Base-by-base conservation (phyloP, 2,797 vertebrate species). In the Meda fulgida region DNA sequence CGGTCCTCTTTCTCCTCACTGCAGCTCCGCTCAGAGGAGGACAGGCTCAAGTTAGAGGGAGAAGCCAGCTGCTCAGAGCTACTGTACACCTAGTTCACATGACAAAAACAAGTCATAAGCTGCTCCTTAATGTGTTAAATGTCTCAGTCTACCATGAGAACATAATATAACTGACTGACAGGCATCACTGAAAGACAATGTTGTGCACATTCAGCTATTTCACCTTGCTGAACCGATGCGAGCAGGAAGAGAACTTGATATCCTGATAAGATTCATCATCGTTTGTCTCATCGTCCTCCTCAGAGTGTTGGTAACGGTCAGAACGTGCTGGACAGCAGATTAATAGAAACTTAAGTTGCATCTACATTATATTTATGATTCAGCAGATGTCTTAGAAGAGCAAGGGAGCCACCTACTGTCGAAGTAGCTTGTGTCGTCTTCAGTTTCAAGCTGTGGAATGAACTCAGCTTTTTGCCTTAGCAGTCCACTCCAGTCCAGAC, bases 181-280 rank as follows among this genome's bases (percentile, higher is more conserved):
- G 55, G 58, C 19, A 11, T n/a, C n/a, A n/a, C 26, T 70, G 13
- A 3, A n/a, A 23, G 26, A 69, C 46, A 46, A 70, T 19, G 23
- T 36, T n/a, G 16, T 53, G 43, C 60, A 60, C 40, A 77, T 26
- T 26, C 36, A 77, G 31, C 23, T n/a, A 31, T 23, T 43, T 72
- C 89, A 99, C 98, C 96, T 99, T 99, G 94, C 98, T 99, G 92
- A 99, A 99, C 23, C 98, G 97, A 89, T 99, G 96, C 0, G 98
- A 99, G 92, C 97, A 99, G 65, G 98, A 99, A 0, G 98, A 94
- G 92, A 99, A 99, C 93, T 98, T 97, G 4, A 99, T 99, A 93
- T 99, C 98, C 3, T 97, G 90, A 0, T 97, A 98, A 0, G 97
- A 97, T 79, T 99, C 98, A 83, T 99, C 97, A 0, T 99, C 97